Evolutionary conservation across 2,113 vertebrate species (phyloP).

Genomic region (Ceyx melanurus): DNA sequence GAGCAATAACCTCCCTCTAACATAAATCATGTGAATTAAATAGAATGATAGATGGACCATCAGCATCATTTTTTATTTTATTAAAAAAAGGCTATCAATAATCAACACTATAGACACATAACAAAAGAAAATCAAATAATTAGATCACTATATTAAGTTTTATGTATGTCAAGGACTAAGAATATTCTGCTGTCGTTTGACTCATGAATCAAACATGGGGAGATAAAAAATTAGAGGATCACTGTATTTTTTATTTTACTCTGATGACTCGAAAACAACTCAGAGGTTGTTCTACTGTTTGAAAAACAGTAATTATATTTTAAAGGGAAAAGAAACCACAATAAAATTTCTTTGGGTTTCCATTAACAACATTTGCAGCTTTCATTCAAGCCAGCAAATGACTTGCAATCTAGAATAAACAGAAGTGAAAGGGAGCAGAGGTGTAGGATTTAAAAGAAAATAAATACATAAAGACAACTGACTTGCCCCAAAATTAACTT

Average conservation of each 20-base stretch:
- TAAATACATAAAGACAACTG: neutral
- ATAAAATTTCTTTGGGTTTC: neutral
- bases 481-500: neutral
- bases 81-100: neutral
- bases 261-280: neutral
- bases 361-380: neutral
- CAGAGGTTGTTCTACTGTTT: neutral
- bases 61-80: neutral
- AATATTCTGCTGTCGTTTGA: neutral
- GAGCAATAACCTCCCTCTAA: neutral
- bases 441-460: neutral
- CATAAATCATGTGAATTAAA: neutral
- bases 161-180: neutral
- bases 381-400: neutral
- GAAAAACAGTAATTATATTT: neutral
- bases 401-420: neutral
- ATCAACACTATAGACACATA: neutral
- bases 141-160: neutral
- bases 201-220: neutral
- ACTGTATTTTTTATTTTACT: neutral
- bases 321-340: neutral
- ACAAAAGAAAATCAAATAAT: neutral
- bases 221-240: neutral
- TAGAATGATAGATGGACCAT: neutral
- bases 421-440: fast-evolving